phyloP scores from a whole-genome alignment of 1,140 invertebrate species.

The Zaprionus africanus region DNA sequence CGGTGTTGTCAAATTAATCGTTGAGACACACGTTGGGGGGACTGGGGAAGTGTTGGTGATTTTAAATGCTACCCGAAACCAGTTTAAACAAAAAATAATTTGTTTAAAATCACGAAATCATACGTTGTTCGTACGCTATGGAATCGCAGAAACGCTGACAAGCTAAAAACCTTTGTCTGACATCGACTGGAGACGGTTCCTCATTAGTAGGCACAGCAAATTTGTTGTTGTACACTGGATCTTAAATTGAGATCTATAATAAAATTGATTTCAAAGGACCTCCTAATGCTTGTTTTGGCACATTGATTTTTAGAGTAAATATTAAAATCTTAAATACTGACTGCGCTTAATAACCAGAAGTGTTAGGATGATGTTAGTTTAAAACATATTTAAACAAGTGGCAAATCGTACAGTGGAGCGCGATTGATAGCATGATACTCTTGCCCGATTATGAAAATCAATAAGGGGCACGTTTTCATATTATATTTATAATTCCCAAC shows the following conservation, averaged over 20 bases:
- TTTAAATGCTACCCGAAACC: conserved; percentile 51
- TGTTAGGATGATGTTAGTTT: no score
- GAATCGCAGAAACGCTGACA: conserved; percentile 13
- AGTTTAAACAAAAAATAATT: conserved; percentile 62
- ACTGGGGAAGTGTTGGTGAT: background rate
- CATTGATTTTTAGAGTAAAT: no score
- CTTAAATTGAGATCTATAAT: background rate
- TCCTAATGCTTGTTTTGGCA: no score
- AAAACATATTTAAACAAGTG: no score
- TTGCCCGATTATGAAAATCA: no score
- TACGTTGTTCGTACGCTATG: conserved; percentile 54
- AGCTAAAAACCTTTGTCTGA: conserved; percentile 13
- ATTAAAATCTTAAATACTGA: no score
- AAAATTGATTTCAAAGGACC: background rate
- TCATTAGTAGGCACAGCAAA: background rate
- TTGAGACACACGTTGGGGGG: conserved; percentile 16
- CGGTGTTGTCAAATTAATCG: conserved; percentile 54
- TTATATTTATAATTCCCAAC: no score
- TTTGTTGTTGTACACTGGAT: background rate
- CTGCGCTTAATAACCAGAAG: no score
- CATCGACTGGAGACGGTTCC: conserved; percentile 11
- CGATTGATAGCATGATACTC: no score
- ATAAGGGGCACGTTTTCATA: no score
- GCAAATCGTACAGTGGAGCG: no score
- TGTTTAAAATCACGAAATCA: conserved; percentile 22